Evolutionary conservation across 1,140 invertebrate species (phyloP), one percentile per base, ranked within the genome.

Genomic region (Maconellicoccus hirsutus): DNA sequence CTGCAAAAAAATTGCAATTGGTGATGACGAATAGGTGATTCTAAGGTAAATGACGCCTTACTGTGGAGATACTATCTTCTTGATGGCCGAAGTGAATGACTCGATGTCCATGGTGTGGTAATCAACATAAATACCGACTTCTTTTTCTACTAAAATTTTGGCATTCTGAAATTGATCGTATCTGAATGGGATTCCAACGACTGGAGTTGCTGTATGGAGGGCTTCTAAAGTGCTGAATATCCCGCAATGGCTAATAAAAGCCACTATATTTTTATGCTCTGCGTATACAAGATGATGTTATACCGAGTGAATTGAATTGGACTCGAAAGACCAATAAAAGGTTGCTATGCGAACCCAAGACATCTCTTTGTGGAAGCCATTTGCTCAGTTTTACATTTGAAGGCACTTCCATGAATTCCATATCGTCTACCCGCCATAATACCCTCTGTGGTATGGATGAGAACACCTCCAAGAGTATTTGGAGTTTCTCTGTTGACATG

Each of bases 221-320:
- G 87, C 84, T 79, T 91, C 89, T 73, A 86, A 84, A 8, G 85
- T 81, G 71, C 88, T 88, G 25, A 88, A 80, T 23, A 86, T 76
- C 16, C 89, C 89, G 12, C 86, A 87, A 74, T 90, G 87, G 0
- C 87, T 87, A 29, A 91, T 85, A 73, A 91, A 89, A 0, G 83
- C 79, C 75, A 83, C 83, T 0, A 88, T 79, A 73, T 89, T 89
- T 0, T 81, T 80, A 79, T 89, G 87, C 29, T 83, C 88, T 85
- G 70, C 4, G 8, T 42, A 10, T 42, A 42, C 8, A n/a, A n/a
- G n/a, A n/a, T n/a, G n/a, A n/a, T n/a, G n/a, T n/a, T n/a, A n/a
- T n/a, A n/a, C n/a, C n/a, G n/a, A n/a, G n/a, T n/a, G n/a, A n/a
- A n/a, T n/a, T n/a, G n/a, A n/a, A n/a, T n/a, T n/a, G n/a, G n/a